Evolutionary conservation across 1,140 invertebrate species (phyloP), one percentile per base, ranked within the genome.

Genomic region (Gryllus bimaculatus): DNA sequence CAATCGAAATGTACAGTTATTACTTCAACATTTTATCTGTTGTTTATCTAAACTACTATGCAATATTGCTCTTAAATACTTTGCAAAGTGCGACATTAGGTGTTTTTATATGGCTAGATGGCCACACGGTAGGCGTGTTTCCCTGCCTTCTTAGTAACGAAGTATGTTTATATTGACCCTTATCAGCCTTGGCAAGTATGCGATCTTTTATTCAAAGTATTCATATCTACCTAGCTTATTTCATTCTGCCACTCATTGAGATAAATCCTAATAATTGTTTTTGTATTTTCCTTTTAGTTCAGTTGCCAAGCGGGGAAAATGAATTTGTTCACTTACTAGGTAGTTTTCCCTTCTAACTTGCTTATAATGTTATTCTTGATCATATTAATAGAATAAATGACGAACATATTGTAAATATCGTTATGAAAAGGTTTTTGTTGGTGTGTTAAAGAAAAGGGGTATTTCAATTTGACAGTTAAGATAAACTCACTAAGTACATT

Each of bases 231-330:
- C 54, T 18, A 10, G 2, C 54, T 10, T 66, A 3, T 18, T 66
- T 66, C 18, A 66, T 13, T 66, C 18, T 66, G 54, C n/a, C 54
- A 66, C 18, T 66, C 0, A 47, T 13, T 66, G 15, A 8, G n/a
- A 77, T 54, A 10, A 78, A 66, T 2, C n/a, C 47, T 12, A 73
- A 66, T 73, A 1, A 7, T 80, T 78, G 54, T 75, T 79, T 81
- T 82, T 80, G 81, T 75, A 10, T 47, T 81, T 80, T n/a, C n/a
- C 80, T 84, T 85, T 75, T 82, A 86, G 85, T 84, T 79, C 82
- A 83, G 54, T 78, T 83, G 77, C 81, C 80, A 76, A 80, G 80
- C 78, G 82, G 81, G 66, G 83, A 83, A 76, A 83, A 82, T 83
- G 82, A 83, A 73, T 73, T 82, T n/a, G n/a, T 73, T 80, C 81